Evolutionary conservation across 92 coral and sea anemone species (phyloP).

Genomic region (Phymanthus crucifer): DNA sequence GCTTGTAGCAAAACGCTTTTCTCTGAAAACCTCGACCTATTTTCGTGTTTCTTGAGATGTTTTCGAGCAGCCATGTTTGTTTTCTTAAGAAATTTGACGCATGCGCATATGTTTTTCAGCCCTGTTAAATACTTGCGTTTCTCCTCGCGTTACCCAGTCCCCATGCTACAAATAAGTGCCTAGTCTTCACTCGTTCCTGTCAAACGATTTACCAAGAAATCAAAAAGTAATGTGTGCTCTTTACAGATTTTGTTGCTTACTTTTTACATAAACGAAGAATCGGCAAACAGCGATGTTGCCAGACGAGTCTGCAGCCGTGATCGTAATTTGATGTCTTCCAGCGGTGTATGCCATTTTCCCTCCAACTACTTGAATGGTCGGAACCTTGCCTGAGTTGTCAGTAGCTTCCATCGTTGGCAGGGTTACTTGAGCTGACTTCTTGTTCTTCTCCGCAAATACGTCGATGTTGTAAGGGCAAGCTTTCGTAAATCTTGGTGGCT

Average conservation of each 20-base stretch:
- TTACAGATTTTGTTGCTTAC: conserved; percentile 13
- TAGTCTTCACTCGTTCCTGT: too few relatives aligned
- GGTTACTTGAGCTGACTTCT: conserved; percentile 38
- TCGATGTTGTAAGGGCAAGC: conserved; percentile 46
- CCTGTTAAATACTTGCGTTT: too few relatives aligned
- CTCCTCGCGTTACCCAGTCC: too few relatives aligned
- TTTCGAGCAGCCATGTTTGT: too few relatives aligned
- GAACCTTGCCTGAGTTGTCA: conserved; percentile 56
- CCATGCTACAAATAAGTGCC: too few relatives aligned
- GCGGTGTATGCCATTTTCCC: conserved; percentile 5
- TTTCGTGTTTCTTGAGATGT: too few relatives aligned
- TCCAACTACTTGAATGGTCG: conserved; percentile 23
- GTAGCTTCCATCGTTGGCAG: conserved; percentile 58
- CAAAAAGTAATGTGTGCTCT: neutral
- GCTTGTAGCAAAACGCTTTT: too few relatives aligned
- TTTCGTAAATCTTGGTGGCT: conserved; percentile 41
- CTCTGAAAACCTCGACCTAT: too few relatives aligned
- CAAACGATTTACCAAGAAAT: too few relatives aligned
- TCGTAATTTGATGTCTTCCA: conserved; percentile 43
- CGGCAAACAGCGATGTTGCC: conserved; percentile 43
- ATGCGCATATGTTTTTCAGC: too few relatives aligned
- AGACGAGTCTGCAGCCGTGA: conserved; percentile 47
- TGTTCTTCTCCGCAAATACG: conserved; percentile 40
- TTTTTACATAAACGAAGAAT: conserved; percentile 39
- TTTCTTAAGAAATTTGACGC: too few relatives aligned